A percentile compares a stretch with the other conserved stretches of the same genome.
Evolutionary conservation across 2,797 vertebrate genomes (phyloP).

Genomic region (Chaenodraco wilsoni): DNA sequence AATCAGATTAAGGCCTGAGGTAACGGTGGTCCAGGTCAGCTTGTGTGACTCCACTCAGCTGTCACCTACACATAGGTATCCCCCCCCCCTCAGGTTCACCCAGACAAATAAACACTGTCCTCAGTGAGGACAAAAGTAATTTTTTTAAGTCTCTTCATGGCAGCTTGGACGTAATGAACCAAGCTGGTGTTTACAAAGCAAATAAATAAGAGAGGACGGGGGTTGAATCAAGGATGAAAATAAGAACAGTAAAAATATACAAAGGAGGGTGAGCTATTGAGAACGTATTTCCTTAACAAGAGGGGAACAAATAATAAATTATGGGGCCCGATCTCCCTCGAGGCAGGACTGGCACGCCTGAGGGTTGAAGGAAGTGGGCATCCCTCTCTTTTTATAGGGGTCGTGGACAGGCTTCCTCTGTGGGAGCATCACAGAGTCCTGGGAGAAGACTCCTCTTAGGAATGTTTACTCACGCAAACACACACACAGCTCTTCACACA

Average conservation of each 20-base stretch:
- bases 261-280: constrained; percentile 79
- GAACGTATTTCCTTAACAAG: constrained; percentile 85
- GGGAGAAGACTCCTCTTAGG: constrained; percentile 55
- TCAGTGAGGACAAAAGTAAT: constrained; percentile 72
- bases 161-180: constrained; percentile 63
- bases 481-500: constrained; percentile 7
- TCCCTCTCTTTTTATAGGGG: constrained; percentile 74
- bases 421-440: constrained; percentile 63
- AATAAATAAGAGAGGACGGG: constrained; percentile 82
- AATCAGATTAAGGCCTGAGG: constrained; percentile 80
- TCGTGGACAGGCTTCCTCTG: constrained; percentile 53
- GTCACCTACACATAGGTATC: constrained; percentile 76
- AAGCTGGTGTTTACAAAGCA: constrained; percentile 81
- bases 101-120: constrained; percentile 85
- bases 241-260: constrained; percentile 85
- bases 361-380: constrained; percentile 77
- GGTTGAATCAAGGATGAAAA: constrained; percentile 80
- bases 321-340: constrained; percentile 70
- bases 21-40: constrained; percentile 74
- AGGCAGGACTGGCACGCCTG: constrained; percentile 67
- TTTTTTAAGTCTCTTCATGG: constrained; percentile 78
- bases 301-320: constrained; percentile 83
- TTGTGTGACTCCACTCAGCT: constrained; percentile 70
- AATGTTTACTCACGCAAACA: constrained; percentile 41
- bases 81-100: constrained; percentile 72